Conservation (phyloP, 1,140 invertebrate species). For the Arctopsyche grandis region DNA sequence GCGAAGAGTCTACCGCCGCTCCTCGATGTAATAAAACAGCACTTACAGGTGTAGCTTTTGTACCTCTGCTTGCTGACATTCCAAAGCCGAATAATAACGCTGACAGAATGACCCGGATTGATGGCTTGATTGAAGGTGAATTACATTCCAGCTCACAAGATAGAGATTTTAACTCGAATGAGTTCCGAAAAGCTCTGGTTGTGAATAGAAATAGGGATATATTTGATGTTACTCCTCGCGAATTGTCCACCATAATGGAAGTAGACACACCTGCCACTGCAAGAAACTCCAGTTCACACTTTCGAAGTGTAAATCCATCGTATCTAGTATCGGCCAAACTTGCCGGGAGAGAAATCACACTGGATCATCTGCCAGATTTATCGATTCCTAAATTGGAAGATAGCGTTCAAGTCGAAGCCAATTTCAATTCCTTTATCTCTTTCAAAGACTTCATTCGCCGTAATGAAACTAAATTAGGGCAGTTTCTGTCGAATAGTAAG, state of each 20-base stretch:
- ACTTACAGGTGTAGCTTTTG: constrained; percentile 29
- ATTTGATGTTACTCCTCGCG: constrained; percentile 66
- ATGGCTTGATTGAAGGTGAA: background rate
- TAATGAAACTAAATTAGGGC: background rate
- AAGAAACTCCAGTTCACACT: constrained; percentile 54
- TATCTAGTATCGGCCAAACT: too few relatives aligned
- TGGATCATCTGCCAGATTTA: background rate
- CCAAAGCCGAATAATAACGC: constrained; percentile 45
- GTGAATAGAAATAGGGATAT: constrained; percentile 56
- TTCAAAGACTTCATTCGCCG: constrained; percentile 57
- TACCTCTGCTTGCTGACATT: constrained; percentile 43
- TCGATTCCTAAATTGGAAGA: background rate
- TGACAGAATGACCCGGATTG: too few relatives aligned
- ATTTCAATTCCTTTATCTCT: constrained; percentile 63
- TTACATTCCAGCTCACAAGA: background rate
- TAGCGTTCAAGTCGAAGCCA: constrained; percentile 48
- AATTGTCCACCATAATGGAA: constrained; percentile 75
- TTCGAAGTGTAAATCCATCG: constrained; percentile 40
- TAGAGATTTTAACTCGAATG: background rate
- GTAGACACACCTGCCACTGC: constrained; percentile 68
- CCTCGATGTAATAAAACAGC: background rate
- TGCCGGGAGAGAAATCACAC: too few relatives aligned
- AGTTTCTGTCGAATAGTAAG: constrained; percentile 59
- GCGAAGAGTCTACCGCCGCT: constrained; percentile 4
- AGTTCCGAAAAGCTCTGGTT: constrained; percentile 31